Conservation (phyloP, 2,797 vertebrate genomes). For the Glyptemys insculpta region DNA sequence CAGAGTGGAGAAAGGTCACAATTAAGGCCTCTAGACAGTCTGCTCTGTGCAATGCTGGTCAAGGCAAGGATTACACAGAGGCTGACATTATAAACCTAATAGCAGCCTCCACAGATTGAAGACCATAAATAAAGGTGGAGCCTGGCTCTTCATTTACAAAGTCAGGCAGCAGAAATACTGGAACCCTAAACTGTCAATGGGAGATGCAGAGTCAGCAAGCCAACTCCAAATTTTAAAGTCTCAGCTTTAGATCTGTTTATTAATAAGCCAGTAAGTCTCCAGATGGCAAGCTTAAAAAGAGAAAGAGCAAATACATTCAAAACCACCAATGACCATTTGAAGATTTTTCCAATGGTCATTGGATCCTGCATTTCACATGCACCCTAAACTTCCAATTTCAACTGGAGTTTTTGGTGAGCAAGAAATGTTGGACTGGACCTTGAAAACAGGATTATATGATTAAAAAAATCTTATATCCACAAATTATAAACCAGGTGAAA, state of each 20-base stretch:
- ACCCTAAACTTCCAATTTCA: background rate
- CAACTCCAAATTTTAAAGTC: background rate
- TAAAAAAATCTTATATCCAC: background rate
- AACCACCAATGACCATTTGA: background rate
- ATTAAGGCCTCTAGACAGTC: background rate
- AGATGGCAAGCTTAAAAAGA: background rate
- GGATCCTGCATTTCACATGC: background rate
- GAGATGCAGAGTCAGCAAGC: background rate
- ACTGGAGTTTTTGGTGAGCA: background rate
- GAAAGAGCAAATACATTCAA: background rate
- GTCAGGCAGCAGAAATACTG: background rate
- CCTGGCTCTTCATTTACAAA: background rate
- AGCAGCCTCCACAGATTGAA: background rate
- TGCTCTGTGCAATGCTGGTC: background rate
- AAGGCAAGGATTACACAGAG: background rate
- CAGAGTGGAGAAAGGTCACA: conserved; percentile 17
- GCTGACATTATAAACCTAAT: background rate
- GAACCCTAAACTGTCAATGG: background rate
- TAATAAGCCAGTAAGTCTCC: background rate
- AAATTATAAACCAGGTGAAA: background rate
- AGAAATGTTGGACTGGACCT: background rate
- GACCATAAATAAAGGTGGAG: background rate
- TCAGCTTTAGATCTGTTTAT: background rate
- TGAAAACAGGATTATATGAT: background rate
- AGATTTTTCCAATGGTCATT: background rate